Evolutionary conservation across 2,888 invertebrate genomes (phyloP).

Genomic region (Tyria jacobaeae): DNA sequence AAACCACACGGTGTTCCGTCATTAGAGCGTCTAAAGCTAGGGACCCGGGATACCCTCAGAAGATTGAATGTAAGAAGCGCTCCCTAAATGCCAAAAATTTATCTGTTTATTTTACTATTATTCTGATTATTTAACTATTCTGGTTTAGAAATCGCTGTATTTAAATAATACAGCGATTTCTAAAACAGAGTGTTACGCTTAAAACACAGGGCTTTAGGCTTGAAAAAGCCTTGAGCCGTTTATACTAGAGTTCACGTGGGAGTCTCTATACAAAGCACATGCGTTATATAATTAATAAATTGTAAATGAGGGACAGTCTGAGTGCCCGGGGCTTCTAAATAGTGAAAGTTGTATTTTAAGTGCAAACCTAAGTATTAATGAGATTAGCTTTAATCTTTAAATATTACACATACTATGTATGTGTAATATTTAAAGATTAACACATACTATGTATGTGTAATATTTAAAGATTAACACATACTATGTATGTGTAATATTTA

Average conservation of each 20-base stretch:
- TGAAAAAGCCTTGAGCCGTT: not conserved
- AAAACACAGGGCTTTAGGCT: too few relatives aligned
- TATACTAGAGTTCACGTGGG: conserved; percentile 28
- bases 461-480: too few relatives aligned
- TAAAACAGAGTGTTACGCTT: too few relatives aligned
- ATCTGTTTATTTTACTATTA: not conserved
- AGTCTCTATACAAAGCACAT: conserved; percentile 32
- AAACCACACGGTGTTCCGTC: too few relatives aligned
- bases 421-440: too few relatives aligned
- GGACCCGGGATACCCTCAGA: too few relatives aligned
- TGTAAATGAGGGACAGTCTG: conserved; percentile 39
- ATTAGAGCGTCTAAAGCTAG: too few relatives aligned
- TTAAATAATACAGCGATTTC: too few relatives aligned
- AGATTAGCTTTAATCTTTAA: conserved; percentile 11
- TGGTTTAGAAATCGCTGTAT: too few relatives aligned
- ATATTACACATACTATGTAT: too few relatives aligned
- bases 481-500: too few relatives aligned
- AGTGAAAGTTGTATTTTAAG: conserved; percentile 28
- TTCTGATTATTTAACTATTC: not conserved
- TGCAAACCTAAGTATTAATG: conserved; percentile 13
- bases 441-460: too few relatives aligned
- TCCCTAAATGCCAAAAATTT: not conserved
- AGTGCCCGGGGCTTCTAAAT: conserved; percentile 30
- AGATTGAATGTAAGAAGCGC: not conserved
- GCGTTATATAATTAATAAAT: conserved; percentile 46